Evolutionary conservation across 1,140 invertebrate genomes (phyloP).

Genomic region (Lycorma delicatula): DNA sequence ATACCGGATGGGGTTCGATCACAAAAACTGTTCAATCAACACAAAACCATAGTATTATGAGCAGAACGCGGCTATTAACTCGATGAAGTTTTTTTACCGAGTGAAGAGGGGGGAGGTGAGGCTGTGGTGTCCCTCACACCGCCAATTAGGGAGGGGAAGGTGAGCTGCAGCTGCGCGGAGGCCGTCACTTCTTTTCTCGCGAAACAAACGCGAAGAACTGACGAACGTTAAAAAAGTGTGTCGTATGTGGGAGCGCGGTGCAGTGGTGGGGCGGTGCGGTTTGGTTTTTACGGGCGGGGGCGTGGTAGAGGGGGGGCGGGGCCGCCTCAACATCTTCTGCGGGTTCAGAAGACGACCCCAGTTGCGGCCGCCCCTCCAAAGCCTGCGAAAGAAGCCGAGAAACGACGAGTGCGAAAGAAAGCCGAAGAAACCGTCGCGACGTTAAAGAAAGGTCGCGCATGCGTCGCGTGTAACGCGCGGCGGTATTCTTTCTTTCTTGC

Average conservation of each 20-base stretch:
- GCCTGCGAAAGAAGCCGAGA: slow-evolving; percentile 24
- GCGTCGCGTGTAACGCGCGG: no score
- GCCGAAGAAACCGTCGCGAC: slow-evolving; percentile 8
- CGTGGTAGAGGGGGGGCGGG: slow-evolving; percentile 18
- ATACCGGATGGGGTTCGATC: no score
- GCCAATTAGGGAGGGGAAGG: slow-evolving; percentile 10
- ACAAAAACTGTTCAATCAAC: no score
- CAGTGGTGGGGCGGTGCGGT: slow-evolving; percentile 25
- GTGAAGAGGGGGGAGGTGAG: slow-evolving; percentile 2
- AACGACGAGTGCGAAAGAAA: slow-evolving; percentile 24
- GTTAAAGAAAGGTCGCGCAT: slow-evolving; percentile 1
- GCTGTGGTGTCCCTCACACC: slow-evolving; percentile 10
- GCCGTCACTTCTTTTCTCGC: slow-evolving; percentile 10
- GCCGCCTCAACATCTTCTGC: slow-evolving; percentile 18
- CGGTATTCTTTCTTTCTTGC: no score
- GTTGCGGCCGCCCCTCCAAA: slow-evolving; percentile 8
- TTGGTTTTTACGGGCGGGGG: slow-evolving; percentile 15
- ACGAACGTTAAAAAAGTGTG: slow-evolving; percentile 18
- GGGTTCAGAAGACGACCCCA: slow-evolving; percentile 13
- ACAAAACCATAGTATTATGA: neutral
- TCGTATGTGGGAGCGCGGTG: slow-evolving; percentile 23
- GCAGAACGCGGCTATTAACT: neutral
- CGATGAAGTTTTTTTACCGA: neutral
- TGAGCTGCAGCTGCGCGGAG: neutral
- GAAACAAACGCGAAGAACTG: slow-evolving; percentile 21